phyloP scores from a whole-genome alignment of 2,113 vertebrate species.

The Leptosomus discolor region DNA sequence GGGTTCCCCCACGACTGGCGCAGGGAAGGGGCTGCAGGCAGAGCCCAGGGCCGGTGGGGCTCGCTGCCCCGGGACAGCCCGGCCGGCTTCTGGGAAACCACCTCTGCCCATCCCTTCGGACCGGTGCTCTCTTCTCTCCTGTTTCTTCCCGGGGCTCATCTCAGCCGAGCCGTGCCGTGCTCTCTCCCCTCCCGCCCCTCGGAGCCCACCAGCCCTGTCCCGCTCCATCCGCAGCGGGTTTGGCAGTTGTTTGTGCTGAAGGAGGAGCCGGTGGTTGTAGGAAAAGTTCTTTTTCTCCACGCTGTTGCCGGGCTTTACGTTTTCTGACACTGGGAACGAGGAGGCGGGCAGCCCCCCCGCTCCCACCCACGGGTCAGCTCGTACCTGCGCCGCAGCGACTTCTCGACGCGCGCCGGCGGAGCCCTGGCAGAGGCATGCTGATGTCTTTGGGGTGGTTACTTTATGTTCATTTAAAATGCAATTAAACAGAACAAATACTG shows the following conservation, averaged over 20 bases:
- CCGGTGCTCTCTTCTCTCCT: background rate
- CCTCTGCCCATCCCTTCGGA: background rate
- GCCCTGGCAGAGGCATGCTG: background rate
- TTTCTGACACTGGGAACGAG: background rate
- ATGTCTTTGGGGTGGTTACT: slow-evolving; percentile 28
- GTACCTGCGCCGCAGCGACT: background rate
- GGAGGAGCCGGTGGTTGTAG: background rate
- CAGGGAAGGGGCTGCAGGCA: background rate
- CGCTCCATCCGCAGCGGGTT: background rate
- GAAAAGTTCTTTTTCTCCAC: background rate
- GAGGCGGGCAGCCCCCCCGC: background rate
- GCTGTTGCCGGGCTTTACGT: background rate
- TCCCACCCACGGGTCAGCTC: background rate
- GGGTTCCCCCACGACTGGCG: too few relatives aligned
- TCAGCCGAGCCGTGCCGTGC: slow-evolving; percentile 20
- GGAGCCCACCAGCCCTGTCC: background rate
- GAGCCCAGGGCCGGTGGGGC: too few relatives aligned
- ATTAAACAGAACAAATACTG: slow-evolving; percentile 66
- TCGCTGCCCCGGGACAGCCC: too few relatives aligned
- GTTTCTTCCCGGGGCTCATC: background rate
- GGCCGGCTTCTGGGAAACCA: background rate
- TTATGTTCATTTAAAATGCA: slow-evolving; percentile 64
- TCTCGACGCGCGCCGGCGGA: background rate
- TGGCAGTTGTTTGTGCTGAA: slow-evolving; percentile 34
- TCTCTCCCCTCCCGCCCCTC: background rate